A percentile compares a stretch with the other conserved stretches of the same genome.
phyloP scores from a whole-genome alignment of 2,113 vertebrate species.

The Oreochromis niloticus region DNA sequence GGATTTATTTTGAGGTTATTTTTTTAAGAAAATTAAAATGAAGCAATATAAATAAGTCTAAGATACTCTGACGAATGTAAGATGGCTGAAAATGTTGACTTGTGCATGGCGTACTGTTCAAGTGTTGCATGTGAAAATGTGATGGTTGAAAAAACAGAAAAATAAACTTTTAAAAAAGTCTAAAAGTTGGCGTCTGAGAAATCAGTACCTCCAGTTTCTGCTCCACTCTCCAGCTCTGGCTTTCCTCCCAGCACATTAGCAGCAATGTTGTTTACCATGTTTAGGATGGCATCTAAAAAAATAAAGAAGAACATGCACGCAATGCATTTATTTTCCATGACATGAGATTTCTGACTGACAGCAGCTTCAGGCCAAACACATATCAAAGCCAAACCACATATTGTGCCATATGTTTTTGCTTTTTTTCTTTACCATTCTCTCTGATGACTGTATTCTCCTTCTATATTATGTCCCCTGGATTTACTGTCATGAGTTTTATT shows the following conservation, averaged over 20 bases:
- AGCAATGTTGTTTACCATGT: constrained; percentile 98
- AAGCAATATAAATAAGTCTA: neutral
- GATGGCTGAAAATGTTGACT: neutral
- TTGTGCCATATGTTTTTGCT: neutral
- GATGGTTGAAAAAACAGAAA: neutral
- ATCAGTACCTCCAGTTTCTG: constrained; percentile 77
- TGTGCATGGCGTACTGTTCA: neutral
- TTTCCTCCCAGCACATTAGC: constrained; percentile 96
- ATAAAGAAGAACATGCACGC: constrained; percentile 1
- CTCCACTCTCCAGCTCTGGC: constrained; percentile 74
- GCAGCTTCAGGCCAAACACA: neutral
- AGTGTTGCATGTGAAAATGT: neutral
- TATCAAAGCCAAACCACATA: neutral
- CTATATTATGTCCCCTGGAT: neutral
- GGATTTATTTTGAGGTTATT: neutral
- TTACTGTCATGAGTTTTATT: neutral
- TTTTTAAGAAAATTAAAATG: neutral
- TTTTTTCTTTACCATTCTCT: neutral
- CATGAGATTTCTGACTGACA: neutral
- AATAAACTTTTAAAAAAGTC: neutral
- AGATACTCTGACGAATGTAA: neutral
- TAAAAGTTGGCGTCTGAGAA: neutral
- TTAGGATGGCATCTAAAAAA: constrained; percentile 89
- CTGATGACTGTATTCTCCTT: neutral
- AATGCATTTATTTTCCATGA: neutral